Evolutionary conservation across 2,113 vertebrate species (phyloP).

Genomic region (Peromyscus leucopus): DNA sequence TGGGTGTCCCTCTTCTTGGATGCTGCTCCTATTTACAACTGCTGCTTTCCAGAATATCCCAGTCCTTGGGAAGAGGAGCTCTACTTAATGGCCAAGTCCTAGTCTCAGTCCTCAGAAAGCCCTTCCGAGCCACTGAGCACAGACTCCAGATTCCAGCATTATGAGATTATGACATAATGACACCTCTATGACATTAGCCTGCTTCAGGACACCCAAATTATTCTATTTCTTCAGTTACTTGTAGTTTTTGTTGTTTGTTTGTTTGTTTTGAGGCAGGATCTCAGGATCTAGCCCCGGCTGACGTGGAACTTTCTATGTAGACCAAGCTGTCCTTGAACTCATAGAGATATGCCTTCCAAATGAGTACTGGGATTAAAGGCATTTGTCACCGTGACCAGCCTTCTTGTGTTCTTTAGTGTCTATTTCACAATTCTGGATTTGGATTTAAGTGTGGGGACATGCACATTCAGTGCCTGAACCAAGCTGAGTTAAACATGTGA

Average conservation of each 20-base stretch:
- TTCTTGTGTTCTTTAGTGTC: not conserved
- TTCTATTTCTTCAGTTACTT: not conserved
- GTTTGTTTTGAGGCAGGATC: not conserved
- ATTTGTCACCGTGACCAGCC: not conserved
- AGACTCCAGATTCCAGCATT: not conserved
- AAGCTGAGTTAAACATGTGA: not conserved
- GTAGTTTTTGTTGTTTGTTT: not conserved
- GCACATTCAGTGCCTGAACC: no score
- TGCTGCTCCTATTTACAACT: rapidly evolving
- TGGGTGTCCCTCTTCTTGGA: no score
- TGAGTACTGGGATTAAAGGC: not conserved
- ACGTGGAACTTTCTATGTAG: not conserved
- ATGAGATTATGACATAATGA: not conserved
- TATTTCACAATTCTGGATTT: not conserved
- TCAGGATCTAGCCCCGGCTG: not conserved
- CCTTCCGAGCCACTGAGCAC: no score
- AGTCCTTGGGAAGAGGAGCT: no score
- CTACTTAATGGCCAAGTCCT: not conserved
- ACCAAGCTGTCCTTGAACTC: not conserved
- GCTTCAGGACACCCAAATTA: not conserved
- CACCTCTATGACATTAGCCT: rapidly evolving
- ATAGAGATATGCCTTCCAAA: not conserved
- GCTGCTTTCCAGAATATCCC: not conserved
- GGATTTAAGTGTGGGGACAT: not conserved
- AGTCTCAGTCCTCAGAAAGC: not conserved